Evolutionary conservation across 1,140 invertebrate species (phyloP).

Genomic region (Telenomus remus): DNA sequence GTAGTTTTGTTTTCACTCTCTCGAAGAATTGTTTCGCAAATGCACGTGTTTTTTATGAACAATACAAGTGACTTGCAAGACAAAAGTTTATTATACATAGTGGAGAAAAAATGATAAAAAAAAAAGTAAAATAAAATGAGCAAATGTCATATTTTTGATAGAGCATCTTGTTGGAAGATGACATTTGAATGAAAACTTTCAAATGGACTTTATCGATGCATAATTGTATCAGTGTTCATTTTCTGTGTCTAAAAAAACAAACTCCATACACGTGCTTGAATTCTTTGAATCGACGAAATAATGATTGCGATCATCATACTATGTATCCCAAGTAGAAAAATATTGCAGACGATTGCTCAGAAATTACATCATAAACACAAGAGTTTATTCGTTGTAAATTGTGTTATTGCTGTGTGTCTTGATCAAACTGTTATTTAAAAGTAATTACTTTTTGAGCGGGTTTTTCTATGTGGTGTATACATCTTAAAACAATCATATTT

Average conservation of each 20-base stretch:
- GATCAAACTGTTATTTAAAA: no score
- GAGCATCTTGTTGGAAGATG: constrained; percentile 28
- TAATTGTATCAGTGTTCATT: no score
- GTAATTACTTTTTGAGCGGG: no score
- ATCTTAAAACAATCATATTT: constrained; percentile 15
- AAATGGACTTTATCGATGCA: no score
- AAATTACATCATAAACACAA: constrained; percentile 3
- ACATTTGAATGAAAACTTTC: background rate
- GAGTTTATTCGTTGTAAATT: background rate
- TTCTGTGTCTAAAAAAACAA: no score
- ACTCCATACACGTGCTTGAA: no score
- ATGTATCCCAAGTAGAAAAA: constrained; percentile 27
- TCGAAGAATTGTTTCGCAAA: constrained; percentile 27
- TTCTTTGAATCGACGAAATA: constrained; percentile 8
- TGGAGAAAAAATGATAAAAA: constrained; percentile 4
- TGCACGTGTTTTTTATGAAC: constrained; percentile 28
- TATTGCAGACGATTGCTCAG: constrained; percentile 4
- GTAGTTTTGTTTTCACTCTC: constrained; percentile 2
- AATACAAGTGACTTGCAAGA: constrained; percentile 7
- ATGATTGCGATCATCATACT: background rate
- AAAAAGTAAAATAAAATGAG: no score
- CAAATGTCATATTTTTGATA: constrained; percentile 48
- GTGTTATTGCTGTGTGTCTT: no score
- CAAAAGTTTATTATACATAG: constrained; percentile 13
- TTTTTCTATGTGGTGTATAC: constrained; percentile 29